phyloP scores from a whole-genome alignment of 2,797 vertebrate species.

The Enteromius treurensis region DNA sequence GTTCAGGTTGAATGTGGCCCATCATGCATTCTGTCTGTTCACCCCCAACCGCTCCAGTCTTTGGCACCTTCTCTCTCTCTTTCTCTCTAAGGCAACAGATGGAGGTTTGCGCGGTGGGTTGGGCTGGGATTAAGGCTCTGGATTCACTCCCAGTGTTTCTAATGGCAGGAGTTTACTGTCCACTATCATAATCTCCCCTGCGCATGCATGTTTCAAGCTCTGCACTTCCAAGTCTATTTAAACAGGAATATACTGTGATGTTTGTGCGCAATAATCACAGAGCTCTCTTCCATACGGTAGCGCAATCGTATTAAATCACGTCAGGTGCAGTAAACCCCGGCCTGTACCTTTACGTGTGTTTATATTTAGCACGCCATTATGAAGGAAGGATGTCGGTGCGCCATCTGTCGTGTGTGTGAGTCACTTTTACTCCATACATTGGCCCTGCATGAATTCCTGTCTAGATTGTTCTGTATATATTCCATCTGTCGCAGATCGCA shows the following conservation, averaged over 20 bases:
- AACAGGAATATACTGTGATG: slow-evolving; percentile 24
- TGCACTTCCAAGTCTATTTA: slow-evolving; percentile 21
- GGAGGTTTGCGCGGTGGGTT: slow-evolving; percentile 84
- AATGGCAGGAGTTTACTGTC: slow-evolving; percentile 80
- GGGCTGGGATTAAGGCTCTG: slow-evolving; percentile 84
- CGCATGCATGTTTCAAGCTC: slow-evolving; percentile 61
- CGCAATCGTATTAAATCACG: neutral
- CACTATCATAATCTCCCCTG: slow-evolving; percentile 75
- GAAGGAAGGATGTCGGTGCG: neutral
- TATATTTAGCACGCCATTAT: neutral
- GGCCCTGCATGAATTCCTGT: slow-evolving; percentile 9
- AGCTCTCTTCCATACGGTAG: neutral
- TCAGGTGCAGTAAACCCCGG: neutral
- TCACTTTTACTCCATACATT: slow-evolving; percentile 18
- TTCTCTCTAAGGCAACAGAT: slow-evolving; percentile 82
- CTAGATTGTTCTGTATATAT: slow-evolving; percentile 11
- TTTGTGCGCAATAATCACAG: slow-evolving; percentile 13
- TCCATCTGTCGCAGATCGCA: slow-evolving; percentile 22
- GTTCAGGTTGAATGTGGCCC: slow-evolving; percentile 37
- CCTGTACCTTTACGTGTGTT: neutral
- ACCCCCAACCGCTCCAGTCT: slow-evolving; percentile 79
- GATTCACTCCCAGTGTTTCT: slow-evolving; percentile 78
- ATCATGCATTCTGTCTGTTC: slow-evolving; percentile 72
- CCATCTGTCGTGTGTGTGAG: slow-evolving; percentile 27
- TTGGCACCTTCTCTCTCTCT: slow-evolving; percentile 74